Evolutionary conservation across 2,888 invertebrate species (phyloP).

Genomic region (Phyllotreta cruciferae): DNA sequence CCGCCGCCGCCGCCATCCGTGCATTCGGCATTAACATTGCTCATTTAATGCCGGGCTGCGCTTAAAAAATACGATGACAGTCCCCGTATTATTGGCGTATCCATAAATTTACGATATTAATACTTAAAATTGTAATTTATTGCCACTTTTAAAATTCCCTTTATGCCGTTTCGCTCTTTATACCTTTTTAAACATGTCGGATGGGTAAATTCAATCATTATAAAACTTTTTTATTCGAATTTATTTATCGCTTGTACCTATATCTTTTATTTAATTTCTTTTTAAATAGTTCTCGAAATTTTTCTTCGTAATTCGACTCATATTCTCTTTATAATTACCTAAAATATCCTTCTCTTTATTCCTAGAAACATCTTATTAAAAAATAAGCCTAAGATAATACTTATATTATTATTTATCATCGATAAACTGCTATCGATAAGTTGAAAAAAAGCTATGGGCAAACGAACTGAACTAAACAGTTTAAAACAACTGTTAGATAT

Average conservation of each 20-base stretch:
- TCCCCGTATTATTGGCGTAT: conserved; percentile 54
- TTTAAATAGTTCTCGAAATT: too few species aligned
- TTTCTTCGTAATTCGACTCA: too few species aligned
- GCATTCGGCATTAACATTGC: conserved; percentile 54
- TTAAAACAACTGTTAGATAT: conserved; percentile 14
- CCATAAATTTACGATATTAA: conserved; percentile 55
- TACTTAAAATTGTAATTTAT: conserved; percentile 55
- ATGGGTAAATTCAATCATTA: conserved; percentile 39
- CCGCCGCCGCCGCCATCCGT: conserved; percentile 34
- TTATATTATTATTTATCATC: too few species aligned
- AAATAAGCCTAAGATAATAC: too few species aligned
- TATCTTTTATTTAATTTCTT: too few species aligned
- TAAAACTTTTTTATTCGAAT: conserved; percentile 35
- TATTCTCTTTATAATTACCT: too few species aligned
- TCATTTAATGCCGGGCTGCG: conserved; percentile 53
- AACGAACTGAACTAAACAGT: conserved; percentile 1
- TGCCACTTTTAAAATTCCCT: conserved; percentile 53
- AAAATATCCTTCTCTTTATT: too few species aligned
- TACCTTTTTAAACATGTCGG: conserved; percentile 41
- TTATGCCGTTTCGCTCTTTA: conserved; percentile 41
- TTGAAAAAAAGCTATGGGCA: too few species aligned
- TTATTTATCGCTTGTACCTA: too few species aligned
- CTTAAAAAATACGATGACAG: conserved; percentile 54
- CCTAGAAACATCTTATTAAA: too few species aligned
- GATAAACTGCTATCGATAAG: too few species aligned